Evolutionary conservation across 92 coral and sea anemone genomes (phyloP), one percentile per base, ranked within the genome.

Genomic region (Heliopora coerulea): DNA sequence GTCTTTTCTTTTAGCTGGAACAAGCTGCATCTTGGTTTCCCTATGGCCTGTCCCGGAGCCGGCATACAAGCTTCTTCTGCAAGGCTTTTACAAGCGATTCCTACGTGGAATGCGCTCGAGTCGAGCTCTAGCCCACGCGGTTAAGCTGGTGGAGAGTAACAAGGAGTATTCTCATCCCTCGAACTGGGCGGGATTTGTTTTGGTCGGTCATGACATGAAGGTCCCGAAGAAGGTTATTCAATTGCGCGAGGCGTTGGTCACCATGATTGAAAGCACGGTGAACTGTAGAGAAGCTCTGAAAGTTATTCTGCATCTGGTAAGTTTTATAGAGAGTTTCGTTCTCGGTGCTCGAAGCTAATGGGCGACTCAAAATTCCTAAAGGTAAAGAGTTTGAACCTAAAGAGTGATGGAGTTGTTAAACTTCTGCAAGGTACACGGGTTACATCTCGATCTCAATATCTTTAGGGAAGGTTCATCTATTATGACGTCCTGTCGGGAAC

Each of bases 11-110:
- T 80, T 89, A 29, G 96, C 97, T 3, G 99, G 99, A 17, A 88
- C 91, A 48, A 91, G 87, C 49, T 83, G 96, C 59, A 89, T 95
- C 21, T 78, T 95, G 82, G 88, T 95, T 1, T 83, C 96, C 42
- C 74, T 95, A 29, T 95, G 99, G 99, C 99, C 99, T 17, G 99
- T 90, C 0, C 99, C 99, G 23, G 99, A 95, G 75, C 69, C 91
- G 23, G 99, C 99, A 49, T 95, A 96, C 78, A 90, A 88, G 78
- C 84, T 95, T 29, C 65, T 95, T 27, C 86, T 95, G 28, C 89
- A 95, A 78, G 99, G 95, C 0, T 95, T 95, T 81, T 95, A 95
- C 42, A 96, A 96, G 33, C 86, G 91, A 0, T 82, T 95, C 28
- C 86, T 95, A 18, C 87, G 87, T 46, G 99, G 99, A 2, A 67